phyloP scores from a whole-genome alignment of 2,888 invertebrate genomes.

The Tetragnatha montana region DNA sequence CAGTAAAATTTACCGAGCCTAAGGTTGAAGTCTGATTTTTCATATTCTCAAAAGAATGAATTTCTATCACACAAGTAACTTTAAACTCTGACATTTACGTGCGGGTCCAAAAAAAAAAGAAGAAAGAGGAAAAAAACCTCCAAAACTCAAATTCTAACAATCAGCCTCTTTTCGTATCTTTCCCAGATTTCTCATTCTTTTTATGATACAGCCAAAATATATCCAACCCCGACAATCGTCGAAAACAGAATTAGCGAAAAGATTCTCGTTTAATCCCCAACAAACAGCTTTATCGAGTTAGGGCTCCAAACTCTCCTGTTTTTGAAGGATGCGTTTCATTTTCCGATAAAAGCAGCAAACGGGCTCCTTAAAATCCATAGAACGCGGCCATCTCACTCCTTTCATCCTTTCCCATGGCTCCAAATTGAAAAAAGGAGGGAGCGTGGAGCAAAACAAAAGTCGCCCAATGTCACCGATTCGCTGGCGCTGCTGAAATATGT shows the following conservation, averaged over 20 bases:
- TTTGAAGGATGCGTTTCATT: background rate
- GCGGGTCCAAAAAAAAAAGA: too few species aligned
- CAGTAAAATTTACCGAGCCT: too few species aligned
- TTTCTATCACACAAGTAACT: too few species aligned
- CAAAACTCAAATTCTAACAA: too few species aligned
- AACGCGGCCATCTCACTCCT: background rate
- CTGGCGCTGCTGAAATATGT: conserved; percentile 52
- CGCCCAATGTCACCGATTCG: conserved; percentile 12
- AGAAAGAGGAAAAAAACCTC: too few species aligned
- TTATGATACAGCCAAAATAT: too few species aligned
- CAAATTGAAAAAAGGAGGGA: conserved; percentile 4
- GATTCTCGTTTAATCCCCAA: background rate
- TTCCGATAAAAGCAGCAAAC: background rate
- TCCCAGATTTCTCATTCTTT: too few species aligned
- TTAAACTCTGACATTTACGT: too few species aligned
- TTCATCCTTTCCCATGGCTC: background rate
- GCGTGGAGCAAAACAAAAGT: conserved; percentile 2
- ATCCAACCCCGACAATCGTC: background rate
- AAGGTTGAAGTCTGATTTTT: too few species aligned
- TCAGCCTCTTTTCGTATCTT: too few species aligned
- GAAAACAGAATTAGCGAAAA: background rate
- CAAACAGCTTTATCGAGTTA: background rate
- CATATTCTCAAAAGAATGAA: too few species aligned
- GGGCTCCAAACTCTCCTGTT: background rate
- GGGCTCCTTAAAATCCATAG: background rate